Base-by-base conservation (phyloP, 2,888 invertebrate genomes). In the Oligia strigilis region DNA sequence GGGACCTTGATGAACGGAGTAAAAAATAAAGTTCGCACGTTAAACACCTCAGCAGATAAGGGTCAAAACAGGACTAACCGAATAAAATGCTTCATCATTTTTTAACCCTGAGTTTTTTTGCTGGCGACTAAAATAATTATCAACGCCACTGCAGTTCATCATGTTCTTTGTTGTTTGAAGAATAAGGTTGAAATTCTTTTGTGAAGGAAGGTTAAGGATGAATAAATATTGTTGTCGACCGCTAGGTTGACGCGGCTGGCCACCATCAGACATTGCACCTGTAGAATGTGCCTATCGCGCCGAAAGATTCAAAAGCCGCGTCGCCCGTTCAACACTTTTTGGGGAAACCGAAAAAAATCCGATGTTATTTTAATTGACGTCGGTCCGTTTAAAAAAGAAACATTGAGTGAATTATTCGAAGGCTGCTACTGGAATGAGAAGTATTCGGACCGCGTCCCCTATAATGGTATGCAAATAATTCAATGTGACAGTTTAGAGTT, bases 321-420 rank as follows among this genome's bases (percentile, higher is more conserved):
- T 85, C 85, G 79, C 84, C 88, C 91, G 92, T 91, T 92, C 90
- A 90, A 93, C 94, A 94, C 94, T 95, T 95, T 94, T 94, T 93
- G 92, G 89, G 91, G 89, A 90, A 92, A 92, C 87, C 89, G 87
- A 91, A 92, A 94, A 93, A 93, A 88, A 78, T 46, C 87, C 92
- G 85, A 93, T 93, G 95, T 93, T 95, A 96, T 96, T 96, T 97
- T 97, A 97, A 97, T 96, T 96, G 96, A 96, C 95, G 94, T 89
- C 92, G 93, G 93, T 89, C 87, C 91, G 92, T 91, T 94, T 93
- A 94, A 94, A 94, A 94, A 92, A 92, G 92, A 91, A 93, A 93
- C 93, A 90, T 88, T 88, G 92, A 92, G 92, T 94, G 92, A 96
- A 94, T 95, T 96, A 95, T 95, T 93, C 89, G 92, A 93, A 93